Conservation (phyloP, 2,888 invertebrate genomes). For the Stramonita haemastoma region DNA sequence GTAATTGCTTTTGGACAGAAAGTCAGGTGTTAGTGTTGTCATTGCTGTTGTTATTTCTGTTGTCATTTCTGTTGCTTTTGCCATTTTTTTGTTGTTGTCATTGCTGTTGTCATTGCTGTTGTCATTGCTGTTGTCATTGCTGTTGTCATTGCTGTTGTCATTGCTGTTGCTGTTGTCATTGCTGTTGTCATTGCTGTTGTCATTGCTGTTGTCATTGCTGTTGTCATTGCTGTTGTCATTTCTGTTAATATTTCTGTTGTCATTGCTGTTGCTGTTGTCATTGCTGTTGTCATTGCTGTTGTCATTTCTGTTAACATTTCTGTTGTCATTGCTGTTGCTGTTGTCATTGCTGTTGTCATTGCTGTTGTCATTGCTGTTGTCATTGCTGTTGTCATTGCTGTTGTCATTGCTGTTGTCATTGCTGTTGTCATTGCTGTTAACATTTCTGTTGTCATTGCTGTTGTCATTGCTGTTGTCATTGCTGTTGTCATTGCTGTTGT, state of each 20-base stretch:
- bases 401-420: neutral
- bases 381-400: neutral
- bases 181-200: neutral
- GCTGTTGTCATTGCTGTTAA: too few relatives aligned
- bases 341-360: neutral
- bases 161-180: neutral
- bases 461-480: too few relatives aligned
- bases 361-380: neutral
- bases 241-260: neutral
- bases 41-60: neutral
- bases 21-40: neutral
- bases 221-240: neutral
- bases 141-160: neutral
- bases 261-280: neutral
- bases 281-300: neutral
- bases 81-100: neutral
- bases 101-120: neutral
- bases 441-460: too few relatives aligned
- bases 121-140: neutral
- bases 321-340: neutral
- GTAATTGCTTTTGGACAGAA: conserved; percentile 78
- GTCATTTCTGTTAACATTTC: neutral
- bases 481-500: too few relatives aligned
- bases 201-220: neutral
- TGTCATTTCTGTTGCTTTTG: neutral